Percentiles rank a stretch among this genome's conserved stretches.
Conservation (phyloP, 2,113 vertebrate species). For the Cygnus atratus region DNA sequence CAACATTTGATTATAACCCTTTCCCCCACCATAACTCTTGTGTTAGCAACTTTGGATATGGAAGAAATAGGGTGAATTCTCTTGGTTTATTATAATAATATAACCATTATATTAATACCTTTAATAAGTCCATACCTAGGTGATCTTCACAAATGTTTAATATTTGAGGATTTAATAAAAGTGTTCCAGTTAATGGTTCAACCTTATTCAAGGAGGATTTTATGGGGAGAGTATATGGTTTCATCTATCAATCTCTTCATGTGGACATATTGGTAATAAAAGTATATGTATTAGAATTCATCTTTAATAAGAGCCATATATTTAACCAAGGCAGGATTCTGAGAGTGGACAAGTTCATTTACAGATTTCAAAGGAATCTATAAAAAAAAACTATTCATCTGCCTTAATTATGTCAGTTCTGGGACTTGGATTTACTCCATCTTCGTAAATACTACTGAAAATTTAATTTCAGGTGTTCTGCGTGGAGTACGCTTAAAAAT, state of each 20-base stretch:
- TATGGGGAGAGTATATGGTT: conserved; percentile 57
- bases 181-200: conserved; percentile 30
- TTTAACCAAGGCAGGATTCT: conserved; percentile 55
- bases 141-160: conserved; percentile 36
- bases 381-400: conserved; percentile 61
- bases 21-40: background rate
- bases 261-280: conserved; percentile 70
- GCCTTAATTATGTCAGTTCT: conserved; percentile 68
- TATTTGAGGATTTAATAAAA: conserved; percentile 59
- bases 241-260: conserved; percentile 60
- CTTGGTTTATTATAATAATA: background rate
- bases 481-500: conserved; percentile 56
- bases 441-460: conserved; percentile 69
- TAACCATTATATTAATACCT: conserved; percentile 18
- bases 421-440: conserved; percentile 62
- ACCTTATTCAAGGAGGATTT: conserved; percentile 50
- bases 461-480: conserved; percentile 72
- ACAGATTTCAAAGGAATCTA: conserved; percentile 38
- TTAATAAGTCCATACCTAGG: conserved; percentile 42
- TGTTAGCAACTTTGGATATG: background rate
- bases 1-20: background rate
- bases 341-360: conserved; percentile 69
- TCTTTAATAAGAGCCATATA: conserved; percentile 74
- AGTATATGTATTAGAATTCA: conserved; percentile 65
- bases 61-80: background rate